These are phyloP conservation scores for Homarus gammarus DNA, from an alignment of 2,888 invertebrate species.

Conservation along the genomic window DNA sequence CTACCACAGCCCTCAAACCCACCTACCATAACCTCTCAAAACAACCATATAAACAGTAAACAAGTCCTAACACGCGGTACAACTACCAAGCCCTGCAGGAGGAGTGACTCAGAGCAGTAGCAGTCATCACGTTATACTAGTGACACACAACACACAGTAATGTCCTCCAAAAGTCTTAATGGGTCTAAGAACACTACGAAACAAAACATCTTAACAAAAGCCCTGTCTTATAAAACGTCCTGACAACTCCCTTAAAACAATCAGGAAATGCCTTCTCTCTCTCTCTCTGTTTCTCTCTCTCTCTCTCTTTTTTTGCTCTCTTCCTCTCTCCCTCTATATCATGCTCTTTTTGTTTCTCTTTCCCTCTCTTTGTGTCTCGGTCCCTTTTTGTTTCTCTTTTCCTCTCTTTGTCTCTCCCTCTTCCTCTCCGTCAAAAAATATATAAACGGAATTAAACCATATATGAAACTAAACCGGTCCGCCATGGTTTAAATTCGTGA, in stretches of 20 bases:
- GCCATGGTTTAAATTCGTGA: too few species aligned
- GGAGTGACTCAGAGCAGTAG: too few species aligned
- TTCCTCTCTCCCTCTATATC: not conserved
- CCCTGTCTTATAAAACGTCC: not conserved
- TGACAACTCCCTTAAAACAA: not conserved
- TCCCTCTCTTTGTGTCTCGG: not conserved
- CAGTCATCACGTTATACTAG: too few species aligned
- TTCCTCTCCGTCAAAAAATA: too few species aligned
- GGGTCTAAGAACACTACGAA: not conserved
- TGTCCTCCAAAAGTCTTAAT: not conserved
- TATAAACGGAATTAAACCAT: too few species aligned
- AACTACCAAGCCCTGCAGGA: too few species aligned
- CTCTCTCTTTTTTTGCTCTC: not conserved
- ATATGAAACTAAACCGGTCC: too few species aligned
- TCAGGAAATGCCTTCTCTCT: not conserved
- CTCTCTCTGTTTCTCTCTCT: not conserved
- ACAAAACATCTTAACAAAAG: not conserved
- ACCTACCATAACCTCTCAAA: too few species aligned
- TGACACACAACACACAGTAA: too few species aligned
- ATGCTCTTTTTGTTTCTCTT: slow-evolving; percentile 17
- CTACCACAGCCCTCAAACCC: too few species aligned
- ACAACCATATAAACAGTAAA: too few species aligned
- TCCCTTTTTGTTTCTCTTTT: not conserved
- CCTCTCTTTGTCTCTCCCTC: not conserved
- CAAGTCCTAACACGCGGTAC: too few species aligned